Evolutionary conservation across 2,888 invertebrate genomes (phyloP).

Genomic region (Epistrophe grossulariae): DNA sequence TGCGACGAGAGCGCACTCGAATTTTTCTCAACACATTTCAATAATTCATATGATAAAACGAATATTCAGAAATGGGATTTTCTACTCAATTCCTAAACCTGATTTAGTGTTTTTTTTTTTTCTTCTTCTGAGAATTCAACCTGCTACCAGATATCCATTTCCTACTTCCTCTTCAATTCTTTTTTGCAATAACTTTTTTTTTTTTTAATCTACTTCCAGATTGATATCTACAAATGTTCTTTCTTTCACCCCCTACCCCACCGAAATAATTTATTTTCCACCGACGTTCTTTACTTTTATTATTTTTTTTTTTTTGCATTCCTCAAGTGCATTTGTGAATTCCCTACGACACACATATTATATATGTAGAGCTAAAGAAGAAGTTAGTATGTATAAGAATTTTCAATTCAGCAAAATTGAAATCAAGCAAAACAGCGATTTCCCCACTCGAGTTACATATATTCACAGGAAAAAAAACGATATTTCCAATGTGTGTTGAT

Average conservation of each 20-base stretch:
- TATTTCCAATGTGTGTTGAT: slow-evolving; percentile 51
- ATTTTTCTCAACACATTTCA: neutral
- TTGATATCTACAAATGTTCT: slow-evolving; percentile 47
- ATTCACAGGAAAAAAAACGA: slow-evolving; percentile 5
- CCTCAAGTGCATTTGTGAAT: slow-evolving; percentile 66
- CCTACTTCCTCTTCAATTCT: slow-evolving; percentile 48
- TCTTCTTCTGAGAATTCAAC: neutral
- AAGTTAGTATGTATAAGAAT: slow-evolving; percentile 25
- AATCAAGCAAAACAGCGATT: slow-evolving; percentile 75
- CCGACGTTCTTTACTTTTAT: slow-evolving; percentile 1
- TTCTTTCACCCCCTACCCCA: slow-evolving; percentile 2
- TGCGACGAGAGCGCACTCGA: neutral
- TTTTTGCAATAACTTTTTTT: slow-evolving; percentile 67
- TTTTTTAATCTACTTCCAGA: slow-evolving; percentile 63
- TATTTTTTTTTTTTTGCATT: neutral
- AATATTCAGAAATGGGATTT: slow-evolving; percentile 31
- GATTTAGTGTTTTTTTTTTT: slow-evolving; percentile 34
- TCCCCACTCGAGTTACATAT: slow-evolving; percentile 51
- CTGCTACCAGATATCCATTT: slow-evolving; percentile 34
- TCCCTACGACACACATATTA: neutral
- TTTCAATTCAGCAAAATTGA: slow-evolving; percentile 72
- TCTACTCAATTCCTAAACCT: slow-evolving; percentile 51
- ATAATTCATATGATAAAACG: slow-evolving; percentile 8
- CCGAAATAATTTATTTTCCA: slow-evolving; percentile 63
- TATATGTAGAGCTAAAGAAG: too few relatives aligned